Conservation (phyloP, 1,140 invertebrate genomes). For the Odontomachus brunneus region DNA sequence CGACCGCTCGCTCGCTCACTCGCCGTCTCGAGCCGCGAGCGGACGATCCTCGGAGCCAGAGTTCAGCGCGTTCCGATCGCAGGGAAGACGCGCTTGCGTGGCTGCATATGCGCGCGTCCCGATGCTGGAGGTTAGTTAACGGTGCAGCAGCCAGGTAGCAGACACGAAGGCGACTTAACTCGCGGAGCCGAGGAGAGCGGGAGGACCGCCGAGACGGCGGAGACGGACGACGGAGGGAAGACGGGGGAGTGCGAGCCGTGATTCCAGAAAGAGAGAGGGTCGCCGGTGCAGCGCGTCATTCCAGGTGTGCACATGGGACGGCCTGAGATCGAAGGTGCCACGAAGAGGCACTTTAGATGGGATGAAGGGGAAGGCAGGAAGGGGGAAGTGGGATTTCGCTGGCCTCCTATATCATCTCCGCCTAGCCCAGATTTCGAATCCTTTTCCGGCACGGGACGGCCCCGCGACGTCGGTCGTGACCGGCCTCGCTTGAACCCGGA, state of each 20-base stretch:
- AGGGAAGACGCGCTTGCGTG: constrained; percentile 63
- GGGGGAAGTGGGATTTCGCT: not conserved
- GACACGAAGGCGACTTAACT: constrained; percentile 78
- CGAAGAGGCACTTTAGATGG: not conserved
- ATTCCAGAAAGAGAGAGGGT: constrained; percentile 47
- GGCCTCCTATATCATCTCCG: constrained; percentile 22
- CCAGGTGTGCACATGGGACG: constrained; percentile 17
- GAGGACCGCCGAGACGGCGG: constrained; percentile 35
- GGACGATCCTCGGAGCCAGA: constrained; percentile 40
- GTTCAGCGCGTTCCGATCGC: constrained; percentile 54
- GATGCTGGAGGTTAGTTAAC: constrained; percentile 82
- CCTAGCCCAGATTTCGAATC: constrained; percentile 72
- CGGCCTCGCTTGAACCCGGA: constrained; percentile 66
- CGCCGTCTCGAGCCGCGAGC: constrained; percentile 10
- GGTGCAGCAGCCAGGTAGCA: constrained; percentile 81
- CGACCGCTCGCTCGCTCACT: constrained; percentile 4
- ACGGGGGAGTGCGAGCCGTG: constrained; percentile 29
- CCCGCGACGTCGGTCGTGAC: constrained; percentile 68
- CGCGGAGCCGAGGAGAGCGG: constrained; percentile 60
- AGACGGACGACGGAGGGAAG: constrained; percentile 15
- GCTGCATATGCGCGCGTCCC: constrained; percentile 48
- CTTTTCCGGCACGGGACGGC: constrained; percentile 48
- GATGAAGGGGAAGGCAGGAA: no score
- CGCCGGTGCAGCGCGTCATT: constrained; percentile 16
- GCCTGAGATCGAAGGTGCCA: constrained; percentile 33